Evolutionary conservation across 2,797 vertebrate species (phyloP).

Genomic region (Tenualosa thibaudeaui): DNA sequence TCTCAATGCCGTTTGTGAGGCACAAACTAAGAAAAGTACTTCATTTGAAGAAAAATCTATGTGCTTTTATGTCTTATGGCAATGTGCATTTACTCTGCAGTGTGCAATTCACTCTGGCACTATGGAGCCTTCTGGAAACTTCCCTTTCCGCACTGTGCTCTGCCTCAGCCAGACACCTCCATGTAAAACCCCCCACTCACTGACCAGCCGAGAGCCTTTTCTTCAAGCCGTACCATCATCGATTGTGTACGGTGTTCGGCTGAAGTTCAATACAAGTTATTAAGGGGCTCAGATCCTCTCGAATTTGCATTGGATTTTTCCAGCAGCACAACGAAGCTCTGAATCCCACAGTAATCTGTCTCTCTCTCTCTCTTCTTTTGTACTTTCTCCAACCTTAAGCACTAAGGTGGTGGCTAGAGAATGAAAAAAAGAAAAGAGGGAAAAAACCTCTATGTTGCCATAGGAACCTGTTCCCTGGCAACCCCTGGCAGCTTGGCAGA

Average conservation of each 20-base stretch:
- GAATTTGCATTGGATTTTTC: slow-evolving; percentile 52
- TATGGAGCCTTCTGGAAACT: not conserved
- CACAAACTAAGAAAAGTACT: not conserved
- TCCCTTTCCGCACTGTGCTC: not conserved
- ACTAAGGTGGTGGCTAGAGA: slow-evolving; percentile 58
- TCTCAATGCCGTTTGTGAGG: not conserved
- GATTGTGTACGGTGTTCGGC: not conserved
- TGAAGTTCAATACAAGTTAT: slow-evolving; percentile 13
- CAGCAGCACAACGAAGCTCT: slow-evolving; percentile 52
- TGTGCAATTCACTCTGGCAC: not conserved
- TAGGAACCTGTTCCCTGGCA: slow-evolving; percentile 79
- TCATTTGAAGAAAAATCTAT: not conserved
- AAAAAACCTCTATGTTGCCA: slow-evolving; percentile 66
- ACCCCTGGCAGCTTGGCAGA: slow-evolving; percentile 75
- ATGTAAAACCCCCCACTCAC: not conserved
- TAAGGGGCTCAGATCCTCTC: slow-evolving; percentile 46
- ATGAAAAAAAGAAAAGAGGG: slow-evolving; percentile 57
- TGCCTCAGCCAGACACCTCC: not conserved
- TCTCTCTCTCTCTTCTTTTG: slow-evolving; percentile 36
- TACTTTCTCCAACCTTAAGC: slow-evolving; percentile 29
- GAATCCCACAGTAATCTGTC: slow-evolving; percentile 58
- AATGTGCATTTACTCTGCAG: not conserved
- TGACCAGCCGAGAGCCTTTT: not conserved
- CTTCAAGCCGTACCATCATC: not conserved
- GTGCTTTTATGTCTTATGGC: not conserved